Base-by-base conservation (phyloP, 2,113 vertebrate genomes). In the Nibea albiflora region DNA sequence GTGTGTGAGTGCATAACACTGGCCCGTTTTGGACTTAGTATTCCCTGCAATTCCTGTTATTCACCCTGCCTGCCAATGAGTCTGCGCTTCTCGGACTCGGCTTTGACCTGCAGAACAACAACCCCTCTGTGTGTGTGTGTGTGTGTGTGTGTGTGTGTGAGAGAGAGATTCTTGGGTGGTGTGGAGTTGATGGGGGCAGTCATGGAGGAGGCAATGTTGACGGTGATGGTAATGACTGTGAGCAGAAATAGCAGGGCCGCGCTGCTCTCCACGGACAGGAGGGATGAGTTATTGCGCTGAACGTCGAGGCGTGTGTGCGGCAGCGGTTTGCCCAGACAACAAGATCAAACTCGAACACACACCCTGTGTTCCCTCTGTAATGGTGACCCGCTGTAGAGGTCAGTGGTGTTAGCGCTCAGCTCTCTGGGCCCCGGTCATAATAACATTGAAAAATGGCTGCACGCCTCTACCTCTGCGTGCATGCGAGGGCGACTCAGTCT, bases 371-470 rank as follows among this genome's bases (percentile, higher is more conserved):
- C 35, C 49, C 1, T 61, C 22, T 73, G 31, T 67, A 76, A 76
- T 67, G 70, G 63, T 76, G 88, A 88, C 79, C 82, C 16, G 9
- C 63, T 84, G 66, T 52, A 67, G 79, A 89, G 92, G 90, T 90
- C 88, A 84, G 57, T 0, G 3, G 62, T 57, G 64, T 79, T 76
- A 47, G 75, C 8, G 5, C 83, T 85, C 57, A 72, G 58, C 76
- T 68, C 56, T 66, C 52, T 49, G 35, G 53, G 66, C 49, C 61
- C 35, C 28, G 66, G 61, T 81, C 78, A 79, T 87, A 74, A 84
- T 80, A 88, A 86, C 70, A 16, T 78, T 88, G 78, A 92, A 72
- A 85, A 92, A 90, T 84, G 63, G 42, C 83, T 83, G 64, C 39
- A 16, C n/a, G 75, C 78, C 73, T 84, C 49, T 24, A 19, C 58